phyloP scores from a whole-genome alignment of 1,140 invertebrate genomes.

The Pomacea maculata region DNA sequence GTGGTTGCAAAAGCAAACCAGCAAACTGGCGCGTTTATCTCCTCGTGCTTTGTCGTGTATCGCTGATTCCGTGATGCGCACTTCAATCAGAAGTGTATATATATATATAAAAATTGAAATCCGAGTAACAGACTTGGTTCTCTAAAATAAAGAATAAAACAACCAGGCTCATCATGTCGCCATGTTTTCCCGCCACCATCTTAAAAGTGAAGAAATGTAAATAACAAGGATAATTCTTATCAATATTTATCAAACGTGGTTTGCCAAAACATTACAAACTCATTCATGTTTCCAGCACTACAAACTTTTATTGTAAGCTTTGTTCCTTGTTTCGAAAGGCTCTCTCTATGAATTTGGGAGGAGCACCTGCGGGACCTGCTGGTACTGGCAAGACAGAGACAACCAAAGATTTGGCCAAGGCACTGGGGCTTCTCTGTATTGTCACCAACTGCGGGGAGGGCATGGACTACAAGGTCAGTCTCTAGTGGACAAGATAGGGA shows the following conservation, averaged over 20 bases:
- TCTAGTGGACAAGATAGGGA: background rate
- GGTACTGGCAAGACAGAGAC: conserved; percentile 92
- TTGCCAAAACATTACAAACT: background rate
- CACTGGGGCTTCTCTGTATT: conserved; percentile 82
- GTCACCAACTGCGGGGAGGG: conserved; percentile 91
- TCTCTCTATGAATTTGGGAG: conserved; percentile 83
- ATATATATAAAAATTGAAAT: too few species aligned
- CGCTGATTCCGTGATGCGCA: too few species aligned
- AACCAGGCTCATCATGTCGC: too few species aligned
- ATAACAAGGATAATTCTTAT: too few species aligned
- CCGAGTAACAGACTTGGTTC: too few species aligned
- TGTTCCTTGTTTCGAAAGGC: conserved; percentile 68
- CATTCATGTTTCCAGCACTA: background rate
- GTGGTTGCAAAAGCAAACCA: too few species aligned
- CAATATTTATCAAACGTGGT: background rate
- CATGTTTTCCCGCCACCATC: too few species aligned
- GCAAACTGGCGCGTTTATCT: too few species aligned
- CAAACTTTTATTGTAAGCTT: background rate
- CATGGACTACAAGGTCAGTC: conserved; percentile 76
- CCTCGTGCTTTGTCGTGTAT: too few species aligned
- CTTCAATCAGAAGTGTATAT: too few species aligned
- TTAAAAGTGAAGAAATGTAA: too few species aligned
- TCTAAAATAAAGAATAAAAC: too few species aligned
- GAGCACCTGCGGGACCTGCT: conserved; percentile 75
- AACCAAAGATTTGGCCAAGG: conserved; percentile 86